Conservation (phyloP, 2,113 vertebrate species). For the Madoqua kirkii region DNA sequence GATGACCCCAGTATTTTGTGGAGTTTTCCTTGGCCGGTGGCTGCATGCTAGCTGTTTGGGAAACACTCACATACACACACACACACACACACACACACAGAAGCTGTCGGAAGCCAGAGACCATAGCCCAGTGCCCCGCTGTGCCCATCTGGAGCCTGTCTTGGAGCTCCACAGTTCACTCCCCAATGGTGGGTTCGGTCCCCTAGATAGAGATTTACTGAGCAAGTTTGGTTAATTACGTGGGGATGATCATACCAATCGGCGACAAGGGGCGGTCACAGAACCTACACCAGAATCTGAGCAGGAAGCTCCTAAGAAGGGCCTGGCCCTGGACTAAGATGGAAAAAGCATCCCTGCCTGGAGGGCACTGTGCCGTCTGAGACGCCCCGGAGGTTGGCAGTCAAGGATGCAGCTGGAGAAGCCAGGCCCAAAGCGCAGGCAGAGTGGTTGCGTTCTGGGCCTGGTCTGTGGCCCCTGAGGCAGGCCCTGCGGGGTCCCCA, state of each 20-base stretch:
- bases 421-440: background rate
- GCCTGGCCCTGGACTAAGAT: background rate
- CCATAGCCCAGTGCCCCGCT: accelerated
- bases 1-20: background rate
- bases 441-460: background rate
- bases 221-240: background rate
- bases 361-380: too few species aligned
- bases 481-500: background rate
- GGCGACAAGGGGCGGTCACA: background rate
- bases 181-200: background rate
- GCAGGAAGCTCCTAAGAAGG: background rate
- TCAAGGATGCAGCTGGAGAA: background rate
- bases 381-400: background rate
- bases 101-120: background rate
- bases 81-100: too few species aligned
- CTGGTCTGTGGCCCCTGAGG: background rate
- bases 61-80: background rate
- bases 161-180: background rate
- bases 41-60: background rate
- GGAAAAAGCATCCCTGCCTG: background rate
- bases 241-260: background rate
- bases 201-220: too few species aligned
- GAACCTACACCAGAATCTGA: background rate
- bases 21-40: background rate
- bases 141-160: accelerated